Evolutionary conservation across 2,888 invertebrate genomes (phyloP), one percentile per base, ranked within the genome.

Genomic region (Subacronicta megacephala): DNA sequence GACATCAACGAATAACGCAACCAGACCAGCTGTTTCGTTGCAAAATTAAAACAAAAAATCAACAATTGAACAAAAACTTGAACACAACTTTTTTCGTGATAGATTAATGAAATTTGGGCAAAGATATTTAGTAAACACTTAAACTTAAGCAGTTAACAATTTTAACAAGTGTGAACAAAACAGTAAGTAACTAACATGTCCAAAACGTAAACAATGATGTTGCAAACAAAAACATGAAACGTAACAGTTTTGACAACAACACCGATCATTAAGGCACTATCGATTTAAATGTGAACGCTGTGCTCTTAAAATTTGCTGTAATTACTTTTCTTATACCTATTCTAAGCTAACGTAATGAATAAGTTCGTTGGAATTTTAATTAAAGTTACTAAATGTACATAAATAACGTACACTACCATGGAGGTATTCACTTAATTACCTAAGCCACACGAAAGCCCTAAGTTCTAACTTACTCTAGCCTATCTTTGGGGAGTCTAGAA

Each of bases 241-340:
- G 77, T 82, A 89, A 87, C 84, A 82, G 67, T 78, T 74, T 80
- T 74, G 81, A 86, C 81, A 81, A 88, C 87, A 90, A 88, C 81
- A 88, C 93, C 93, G 92, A 89, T 83, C 90, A 93, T 94, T 93
- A 93, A 94, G 94, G 91, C 90, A 80, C 77, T 84, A 73, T 72
- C 53, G 50, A 75, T 73, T 68, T 69, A 62, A 69, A 68, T 71
- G 67, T 71, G 75, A 76, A 75, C 53, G 54, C 37, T 45, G 62
- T 69, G 64, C 67, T 57, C 56, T 42, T 58, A 60, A 65, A 53
- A 41, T 51, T 65, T 70, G 35, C 50, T 59, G 43, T 51, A 47
- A 46, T 52, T 47, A 53, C 49, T 57, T 62, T 64, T 51, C 50
- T 60, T 61, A 58, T 13, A 17, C 45, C 50, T 70, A 70, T 41